phyloP scores from a whole-genome alignment of 2,113 vertebrate genomes.

The Rhineura floridana region DNA sequence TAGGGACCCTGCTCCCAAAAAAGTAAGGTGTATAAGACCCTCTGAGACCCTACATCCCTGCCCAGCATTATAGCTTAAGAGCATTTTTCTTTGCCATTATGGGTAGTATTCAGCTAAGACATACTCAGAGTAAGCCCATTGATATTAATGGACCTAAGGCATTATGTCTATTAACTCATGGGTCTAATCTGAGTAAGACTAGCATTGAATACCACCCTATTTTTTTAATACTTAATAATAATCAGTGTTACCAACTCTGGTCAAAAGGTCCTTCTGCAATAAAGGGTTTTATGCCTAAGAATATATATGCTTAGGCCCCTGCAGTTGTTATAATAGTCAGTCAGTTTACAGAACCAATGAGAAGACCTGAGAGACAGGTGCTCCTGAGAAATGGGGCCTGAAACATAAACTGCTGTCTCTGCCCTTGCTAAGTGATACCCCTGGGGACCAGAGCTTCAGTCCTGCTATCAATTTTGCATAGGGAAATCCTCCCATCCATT shows the following conservation, averaged over 20 bases:
- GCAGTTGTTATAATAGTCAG: neutral
- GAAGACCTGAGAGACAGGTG: neutral
- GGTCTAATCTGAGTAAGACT: too few species aligned
- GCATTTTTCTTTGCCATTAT: neutral
- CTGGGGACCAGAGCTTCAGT: neutral
- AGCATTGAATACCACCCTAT: too few species aligned
- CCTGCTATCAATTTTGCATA: neutral
- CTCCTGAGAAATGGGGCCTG: neutral
- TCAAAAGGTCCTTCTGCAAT: neutral
- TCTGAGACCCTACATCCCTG: too few species aligned
- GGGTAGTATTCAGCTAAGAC: too few species aligned
- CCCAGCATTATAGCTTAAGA: neutral
- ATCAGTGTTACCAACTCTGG: neutral
- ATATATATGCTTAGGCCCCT: too few species aligned
- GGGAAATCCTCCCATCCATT: neutral
- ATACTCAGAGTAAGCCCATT: too few species aligned
- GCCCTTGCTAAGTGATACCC: neutral
- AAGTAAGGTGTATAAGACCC: too few species aligned
- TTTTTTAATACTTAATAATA: neutral
- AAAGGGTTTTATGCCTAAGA: neutral
- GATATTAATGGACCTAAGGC: too few species aligned
- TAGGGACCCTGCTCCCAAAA: too few species aligned
- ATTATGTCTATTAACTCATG: too few species aligned
- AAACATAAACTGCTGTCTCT: neutral
- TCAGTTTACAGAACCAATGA: neutral